phyloP scores from a whole-genome alignment of 1,140 invertebrate species.

The Pachyrhynchus sulphureomaculatus region DNA sequence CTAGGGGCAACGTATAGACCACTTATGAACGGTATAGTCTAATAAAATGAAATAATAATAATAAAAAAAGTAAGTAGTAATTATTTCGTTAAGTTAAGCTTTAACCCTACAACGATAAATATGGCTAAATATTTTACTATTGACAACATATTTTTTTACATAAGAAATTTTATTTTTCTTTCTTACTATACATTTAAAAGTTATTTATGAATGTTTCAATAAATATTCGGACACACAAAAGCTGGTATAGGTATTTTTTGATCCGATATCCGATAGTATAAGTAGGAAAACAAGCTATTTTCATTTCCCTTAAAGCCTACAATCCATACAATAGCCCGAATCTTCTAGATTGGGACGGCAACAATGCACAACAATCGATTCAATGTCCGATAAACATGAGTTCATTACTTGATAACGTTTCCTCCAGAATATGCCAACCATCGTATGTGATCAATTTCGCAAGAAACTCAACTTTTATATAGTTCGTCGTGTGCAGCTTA shows the following conservation, averaged over 20 bases:
- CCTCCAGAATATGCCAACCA: conserved; percentile 19
- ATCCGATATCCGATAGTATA: conserved; percentile 29
- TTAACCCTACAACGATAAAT: no score
- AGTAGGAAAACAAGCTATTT: conserved; percentile 40
- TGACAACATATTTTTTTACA: no score
- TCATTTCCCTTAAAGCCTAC: conserved; percentile 39
- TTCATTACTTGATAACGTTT: conserved; percentile 45
- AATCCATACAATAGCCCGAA: conserved; percentile 33
- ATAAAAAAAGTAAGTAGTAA: no score
- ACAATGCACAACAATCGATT: conserved; percentile 46
- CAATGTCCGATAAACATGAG: conserved; percentile 42
- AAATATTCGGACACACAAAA: not conserved
- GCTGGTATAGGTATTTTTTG: conserved; percentile 3
- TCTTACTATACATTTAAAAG: no score
- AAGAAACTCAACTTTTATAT: conserved; percentile 21
- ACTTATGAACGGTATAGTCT: no score
- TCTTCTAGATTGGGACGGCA: conserved; percentile 37
- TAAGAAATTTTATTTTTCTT: no score
- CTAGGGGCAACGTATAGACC: no score
- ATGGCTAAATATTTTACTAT: no score
- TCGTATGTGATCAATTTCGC: conserved; percentile 30
- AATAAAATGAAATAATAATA: no score
- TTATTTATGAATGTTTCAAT: no score
- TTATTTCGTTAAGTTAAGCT: no score
- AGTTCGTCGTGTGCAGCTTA: conserved; percentile 16